Percentiles rank a stretch among this genome's conserved stretches.
phyloP scores from a whole-genome alignment of 1,140 invertebrate species.

The Xylocopa sonorina region DNA sequence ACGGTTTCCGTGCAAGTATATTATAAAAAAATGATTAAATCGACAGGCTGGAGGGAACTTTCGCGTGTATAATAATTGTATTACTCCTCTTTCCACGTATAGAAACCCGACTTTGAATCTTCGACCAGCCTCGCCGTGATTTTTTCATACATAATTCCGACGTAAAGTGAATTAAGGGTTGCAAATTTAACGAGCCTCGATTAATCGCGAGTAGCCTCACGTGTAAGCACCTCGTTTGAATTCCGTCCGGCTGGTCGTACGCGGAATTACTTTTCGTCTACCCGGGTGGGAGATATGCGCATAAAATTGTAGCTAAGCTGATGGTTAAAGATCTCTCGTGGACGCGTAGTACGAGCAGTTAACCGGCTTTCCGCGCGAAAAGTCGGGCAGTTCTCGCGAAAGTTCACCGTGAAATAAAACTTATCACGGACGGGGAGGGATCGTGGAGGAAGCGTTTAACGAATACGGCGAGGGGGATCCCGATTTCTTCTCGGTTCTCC shows the following conservation, averaged over 20 bases:
- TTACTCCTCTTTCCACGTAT: neutral
- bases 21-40: constrained; percentile 12
- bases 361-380: neutral
- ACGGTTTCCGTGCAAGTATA: constrained; percentile 3
- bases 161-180: neutral
- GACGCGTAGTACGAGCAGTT: neutral
- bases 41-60: neutral
- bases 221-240: neutral
- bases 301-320: neutral
- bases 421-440: neutral
- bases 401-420: neutral
- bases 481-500: neutral
- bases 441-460: constrained; percentile 29
- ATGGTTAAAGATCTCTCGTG: neutral
- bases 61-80: constrained; percentile 22
- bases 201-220: neutral
- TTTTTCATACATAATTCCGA: neutral
- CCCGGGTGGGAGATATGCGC: neutral
- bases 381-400: neutral
- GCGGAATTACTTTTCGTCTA: neutral
- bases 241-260: neutral
- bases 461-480: neutral
- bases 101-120: too few species aligned
- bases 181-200: neutral
- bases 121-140: neutral